Conservation (phyloP, 2,888 invertebrate species). For the Tetranychus piercei region DNA sequence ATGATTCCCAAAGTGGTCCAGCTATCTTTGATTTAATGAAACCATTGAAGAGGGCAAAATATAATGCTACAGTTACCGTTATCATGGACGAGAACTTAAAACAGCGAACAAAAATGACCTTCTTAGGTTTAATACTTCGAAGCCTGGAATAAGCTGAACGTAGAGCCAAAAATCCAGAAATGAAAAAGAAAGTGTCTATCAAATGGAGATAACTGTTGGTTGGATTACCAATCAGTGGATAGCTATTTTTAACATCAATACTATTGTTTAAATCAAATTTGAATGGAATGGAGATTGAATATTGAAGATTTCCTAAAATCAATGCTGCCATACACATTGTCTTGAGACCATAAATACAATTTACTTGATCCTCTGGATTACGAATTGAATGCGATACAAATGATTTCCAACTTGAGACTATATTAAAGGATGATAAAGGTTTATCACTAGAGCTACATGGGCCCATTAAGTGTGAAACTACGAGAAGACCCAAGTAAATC, state of each 20-base stretch:
- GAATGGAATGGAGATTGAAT: background rate
- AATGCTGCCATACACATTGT: background rate
- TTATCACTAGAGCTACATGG: background rate
- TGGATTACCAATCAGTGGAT: background rate
- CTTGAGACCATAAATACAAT: background rate
- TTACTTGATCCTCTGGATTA: background rate
- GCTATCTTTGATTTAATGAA: background rate
- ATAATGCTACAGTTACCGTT: background rate
- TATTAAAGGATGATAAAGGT: background rate
- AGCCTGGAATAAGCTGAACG: background rate
- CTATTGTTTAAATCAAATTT: background rate
- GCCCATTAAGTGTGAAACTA: background rate
- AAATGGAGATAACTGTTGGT: background rate
- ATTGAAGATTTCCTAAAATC: background rate
- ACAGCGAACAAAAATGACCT: background rate
- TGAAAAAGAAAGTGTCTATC: conserved; percentile 3
- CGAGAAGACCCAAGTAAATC: background rate
- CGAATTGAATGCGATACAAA: background rate
- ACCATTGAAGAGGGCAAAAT: background rate
- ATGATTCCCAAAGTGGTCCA: background rate
- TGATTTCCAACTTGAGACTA: background rate
- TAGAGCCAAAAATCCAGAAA: background rate
- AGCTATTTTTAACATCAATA: background rate
- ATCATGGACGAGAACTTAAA: background rate
- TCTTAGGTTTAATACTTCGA: background rate